Evolutionary conservation across 2,888 invertebrate genomes (phyloP).

Genomic region (Oasisia sp.): DNA sequence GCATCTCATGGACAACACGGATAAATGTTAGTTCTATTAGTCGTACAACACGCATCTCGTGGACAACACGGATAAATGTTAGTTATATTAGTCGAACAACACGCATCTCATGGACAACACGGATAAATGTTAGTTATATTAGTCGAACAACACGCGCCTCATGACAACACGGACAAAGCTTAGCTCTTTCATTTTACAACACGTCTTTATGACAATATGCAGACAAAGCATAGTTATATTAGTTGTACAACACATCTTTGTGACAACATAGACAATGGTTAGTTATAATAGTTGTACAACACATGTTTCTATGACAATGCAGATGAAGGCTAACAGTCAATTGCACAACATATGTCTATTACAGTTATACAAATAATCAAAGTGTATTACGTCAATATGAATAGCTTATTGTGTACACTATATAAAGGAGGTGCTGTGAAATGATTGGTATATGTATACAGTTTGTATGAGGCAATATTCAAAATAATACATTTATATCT

Average conservation of each 20-base stretch:
- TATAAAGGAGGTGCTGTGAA: no score
- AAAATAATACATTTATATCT: not conserved
- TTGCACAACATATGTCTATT: constrained; percentile 52
- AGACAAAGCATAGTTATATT: constrained; percentile 49
- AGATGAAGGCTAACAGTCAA: constrained; percentile 51
- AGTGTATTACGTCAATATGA: no score
- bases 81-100: constrained; percentile 47
- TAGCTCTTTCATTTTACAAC: constrained; percentile 48
- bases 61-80: constrained; percentile 55
- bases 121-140: constrained; percentile 49
- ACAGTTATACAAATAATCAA: constrained; percentile 44
- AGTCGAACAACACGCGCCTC: constrained; percentile 51
- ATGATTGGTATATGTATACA: no score
- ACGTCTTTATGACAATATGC: constrained; percentile 47
- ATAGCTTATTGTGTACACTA: no score
- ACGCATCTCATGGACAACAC: constrained; percentile 47
- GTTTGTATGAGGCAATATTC: not conserved
- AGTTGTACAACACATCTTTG: constrained; percentile 50
- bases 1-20: constrained; percentile 45
- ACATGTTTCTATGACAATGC: constrained; percentile 52
- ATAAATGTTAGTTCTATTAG: constrained; percentile 48
- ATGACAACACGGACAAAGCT: constrained; percentile 56
- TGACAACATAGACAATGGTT: constrained; percentile 56
- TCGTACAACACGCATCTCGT: constrained; percentile 43
- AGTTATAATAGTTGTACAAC: constrained; percentile 46